These are phyloP conservation scores for Campylomormyrus numenius DNA, from an alignment of 2,113 vertebrate genomes.

Conservation along the genomic window DNA sequence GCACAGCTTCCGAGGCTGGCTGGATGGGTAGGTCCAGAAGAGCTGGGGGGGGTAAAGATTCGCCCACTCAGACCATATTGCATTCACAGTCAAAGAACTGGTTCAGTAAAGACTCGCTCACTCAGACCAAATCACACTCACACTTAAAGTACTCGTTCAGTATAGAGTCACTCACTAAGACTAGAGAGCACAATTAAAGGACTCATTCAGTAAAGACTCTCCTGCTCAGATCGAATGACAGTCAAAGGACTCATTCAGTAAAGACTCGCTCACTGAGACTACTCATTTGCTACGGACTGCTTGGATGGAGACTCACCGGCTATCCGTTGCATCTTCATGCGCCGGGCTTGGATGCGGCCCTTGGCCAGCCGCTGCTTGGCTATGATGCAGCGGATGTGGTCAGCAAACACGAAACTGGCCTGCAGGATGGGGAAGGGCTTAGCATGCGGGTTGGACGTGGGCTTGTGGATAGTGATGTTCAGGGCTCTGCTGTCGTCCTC, in stretches of 20 bases:
- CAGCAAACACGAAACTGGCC: slow-evolving; percentile 89
- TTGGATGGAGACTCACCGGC: slow-evolving; percentile 62
- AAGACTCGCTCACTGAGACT: background rate
- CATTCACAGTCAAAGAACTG: background rate
- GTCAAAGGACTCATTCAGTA: background rate
- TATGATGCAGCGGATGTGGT: slow-evolving; percentile 97
- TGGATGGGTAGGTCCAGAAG: slow-evolving; percentile 45
- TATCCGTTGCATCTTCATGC: slow-evolving; percentile 97
- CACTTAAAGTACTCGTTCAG: background rate
- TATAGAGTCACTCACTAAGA: background rate
- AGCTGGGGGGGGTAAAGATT: slow-evolving; percentile 44
- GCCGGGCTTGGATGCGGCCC: slow-evolving; percentile 89
- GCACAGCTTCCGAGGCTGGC: slow-evolving; percentile 60
- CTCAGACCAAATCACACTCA: background rate
- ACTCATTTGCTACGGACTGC: background rate
- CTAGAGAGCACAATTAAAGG: background rate
- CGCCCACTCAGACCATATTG: background rate
- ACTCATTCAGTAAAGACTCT: background rate
- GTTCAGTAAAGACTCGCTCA: background rate
- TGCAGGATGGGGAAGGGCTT: slow-evolving; percentile 97
- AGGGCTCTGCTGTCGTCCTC: slow-evolving; percentile 93
- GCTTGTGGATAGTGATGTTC: slow-evolving; percentile 92
- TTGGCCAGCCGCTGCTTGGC: slow-evolving; percentile 95
- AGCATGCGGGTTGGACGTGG: slow-evolving; percentile 89
- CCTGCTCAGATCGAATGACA: background rate